phyloP scores from a whole-genome alignment of 2,113 vertebrate genomes.

The Sciurus niger region DNA sequence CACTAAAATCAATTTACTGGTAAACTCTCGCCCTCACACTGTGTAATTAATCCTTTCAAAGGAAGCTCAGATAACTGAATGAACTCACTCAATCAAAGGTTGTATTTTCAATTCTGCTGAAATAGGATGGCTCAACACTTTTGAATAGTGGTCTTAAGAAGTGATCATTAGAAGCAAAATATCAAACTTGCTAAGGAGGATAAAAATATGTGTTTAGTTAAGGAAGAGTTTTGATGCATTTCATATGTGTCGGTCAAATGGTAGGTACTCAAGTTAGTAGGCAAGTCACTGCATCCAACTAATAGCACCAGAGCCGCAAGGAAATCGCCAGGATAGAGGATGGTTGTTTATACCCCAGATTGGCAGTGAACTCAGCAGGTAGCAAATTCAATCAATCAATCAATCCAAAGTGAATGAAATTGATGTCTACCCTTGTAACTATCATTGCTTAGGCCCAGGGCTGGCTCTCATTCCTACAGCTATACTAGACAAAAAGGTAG shows the following conservation, averaged over 20 bases:
- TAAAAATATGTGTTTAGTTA: neutral
- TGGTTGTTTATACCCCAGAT: neutral
- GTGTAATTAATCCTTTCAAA: conserved; percentile 26
- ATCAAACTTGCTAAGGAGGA: neutral
- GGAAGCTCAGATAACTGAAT: neutral
- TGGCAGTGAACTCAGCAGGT: neutral
- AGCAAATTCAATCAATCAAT: neutral
- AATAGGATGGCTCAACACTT: neutral
- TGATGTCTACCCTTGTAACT: neutral
- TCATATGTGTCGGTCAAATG: neutral
- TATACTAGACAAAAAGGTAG: neutral
- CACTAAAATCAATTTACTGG: neutral
- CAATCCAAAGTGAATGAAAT: neutral
- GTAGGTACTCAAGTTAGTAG: neutral
- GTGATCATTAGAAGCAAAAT: conserved; percentile 33
- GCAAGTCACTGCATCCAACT: neutral
- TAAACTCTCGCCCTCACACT: conserved; percentile 32
- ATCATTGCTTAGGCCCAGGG: neutral
- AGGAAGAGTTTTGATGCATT: neutral
- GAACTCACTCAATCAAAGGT: neutral
- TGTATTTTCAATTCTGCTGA: conserved; percentile 15
- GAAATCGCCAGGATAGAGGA: neutral
- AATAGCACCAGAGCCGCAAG: neutral
- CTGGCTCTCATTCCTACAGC: neutral
- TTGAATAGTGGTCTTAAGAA: conserved; percentile 39